phyloP scores from a whole-genome alignment of 2,888 invertebrate species.

The Adelognathus sp. region DNA sequence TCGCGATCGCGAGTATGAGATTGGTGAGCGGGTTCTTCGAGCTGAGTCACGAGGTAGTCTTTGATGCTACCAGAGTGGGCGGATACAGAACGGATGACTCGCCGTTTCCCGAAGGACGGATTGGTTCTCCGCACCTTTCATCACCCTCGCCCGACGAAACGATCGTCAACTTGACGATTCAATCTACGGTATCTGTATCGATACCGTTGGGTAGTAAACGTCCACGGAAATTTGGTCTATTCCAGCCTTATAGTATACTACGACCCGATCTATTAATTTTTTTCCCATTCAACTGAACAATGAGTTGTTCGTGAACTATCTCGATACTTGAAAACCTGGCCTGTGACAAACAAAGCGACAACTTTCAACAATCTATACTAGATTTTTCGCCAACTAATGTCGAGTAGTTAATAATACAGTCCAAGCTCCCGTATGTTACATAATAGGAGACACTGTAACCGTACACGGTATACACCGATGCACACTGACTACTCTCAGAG shows the following conservation, averaged over 20 bases:
- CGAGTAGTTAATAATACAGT: no score
- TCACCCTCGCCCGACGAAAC: background rate
- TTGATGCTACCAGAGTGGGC: background rate
- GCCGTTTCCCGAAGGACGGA: conserved; percentile 5
- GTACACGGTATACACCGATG: no score
- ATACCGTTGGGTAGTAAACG: background rate
- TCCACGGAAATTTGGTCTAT: background rate
- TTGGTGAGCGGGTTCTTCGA: conserved; percentile 6
- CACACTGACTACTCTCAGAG: no score
- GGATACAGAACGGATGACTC: conserved; percentile 8
- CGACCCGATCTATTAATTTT: no score
- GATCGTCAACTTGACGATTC: conserved; percentile 27
- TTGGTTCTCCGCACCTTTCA: background rate
- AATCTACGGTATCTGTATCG: conserved; percentile 28
- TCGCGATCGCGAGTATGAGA: background rate
- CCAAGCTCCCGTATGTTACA: no score
- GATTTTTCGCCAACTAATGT: no score
- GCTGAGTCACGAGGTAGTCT: background rate
- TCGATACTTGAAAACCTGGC: no score
- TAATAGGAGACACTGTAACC: no score
- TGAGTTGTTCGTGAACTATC: no score
- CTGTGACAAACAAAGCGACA: no score
- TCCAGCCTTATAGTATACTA: background rate
- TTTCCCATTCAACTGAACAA: no score
- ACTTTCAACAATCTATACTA: no score